phyloP scores from a whole-genome alignment of 2,113 vertebrate genomes.

The Tenebrosternarchus preto region DNA sequence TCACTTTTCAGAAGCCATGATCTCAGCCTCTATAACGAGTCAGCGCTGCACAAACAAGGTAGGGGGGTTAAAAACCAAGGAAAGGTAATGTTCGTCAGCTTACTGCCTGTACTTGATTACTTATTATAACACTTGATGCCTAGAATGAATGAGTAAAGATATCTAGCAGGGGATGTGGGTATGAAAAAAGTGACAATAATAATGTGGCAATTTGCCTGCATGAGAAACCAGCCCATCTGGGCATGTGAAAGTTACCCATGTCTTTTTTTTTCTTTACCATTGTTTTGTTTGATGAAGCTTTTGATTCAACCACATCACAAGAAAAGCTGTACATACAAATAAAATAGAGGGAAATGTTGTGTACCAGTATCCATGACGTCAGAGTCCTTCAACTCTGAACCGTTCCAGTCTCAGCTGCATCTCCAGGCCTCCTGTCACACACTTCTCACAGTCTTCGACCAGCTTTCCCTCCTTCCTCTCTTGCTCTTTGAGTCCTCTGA shows the following conservation, averaged over 20 bases:
- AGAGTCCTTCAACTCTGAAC: slow-evolving; percentile 65
- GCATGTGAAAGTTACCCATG: not conserved
- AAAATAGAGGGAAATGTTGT: slow-evolving; percentile 52
- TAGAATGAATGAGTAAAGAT: not conserved
- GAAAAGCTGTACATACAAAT: slow-evolving; percentile 38
- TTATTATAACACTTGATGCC: not conserved
- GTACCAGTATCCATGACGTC: slow-evolving; percentile 64
- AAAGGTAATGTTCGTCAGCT: not conserved
- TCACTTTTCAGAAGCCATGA: not conserved
- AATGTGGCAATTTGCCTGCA: not conserved
- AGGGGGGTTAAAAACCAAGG: not conserved
- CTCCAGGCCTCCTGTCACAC: slow-evolving; percentile 62
- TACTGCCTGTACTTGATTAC: not conserved
- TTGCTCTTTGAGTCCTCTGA: slow-evolving; percentile 40
- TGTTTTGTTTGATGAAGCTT: not conserved
- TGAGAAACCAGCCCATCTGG: not conserved
- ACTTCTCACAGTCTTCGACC: slow-evolving; percentile 67
- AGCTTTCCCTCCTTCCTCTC: slow-evolving; percentile 14
- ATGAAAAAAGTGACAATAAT: not conserved
- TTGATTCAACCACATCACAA: slow-evolving; percentile 52
- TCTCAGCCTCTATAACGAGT: not conserved
- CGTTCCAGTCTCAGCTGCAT: slow-evolving; percentile 70
- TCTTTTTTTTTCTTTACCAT: not conserved
- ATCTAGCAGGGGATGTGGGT: not conserved
- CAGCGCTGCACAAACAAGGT: not conserved